Evolutionary conservation across 2,797 vertebrate genomes (phyloP), one percentile per base, ranked within the genome.

Genomic region (Astyanax mexicanus): DNA sequence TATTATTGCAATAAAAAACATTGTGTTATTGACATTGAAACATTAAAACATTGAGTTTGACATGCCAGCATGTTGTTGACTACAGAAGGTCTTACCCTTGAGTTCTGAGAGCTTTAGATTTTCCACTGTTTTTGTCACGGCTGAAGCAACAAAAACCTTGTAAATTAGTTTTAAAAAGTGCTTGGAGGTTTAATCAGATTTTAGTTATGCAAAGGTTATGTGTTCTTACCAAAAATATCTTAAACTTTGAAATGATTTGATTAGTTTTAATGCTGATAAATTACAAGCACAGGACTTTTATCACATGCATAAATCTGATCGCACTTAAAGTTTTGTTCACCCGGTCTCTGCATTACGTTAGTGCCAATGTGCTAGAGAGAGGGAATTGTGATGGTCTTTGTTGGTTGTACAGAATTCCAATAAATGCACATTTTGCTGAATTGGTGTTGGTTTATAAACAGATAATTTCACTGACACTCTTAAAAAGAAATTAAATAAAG

Each of bases 241-340:
- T 49, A 27, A 49, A 15, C 25, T 5, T 60, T 55, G 37, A 37
- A 61, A 40, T 19, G 3, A 23, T 23, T 21, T 40, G 35, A 32
- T 19, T 32, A 25, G 49, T 47, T 64, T 32, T 44, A 67, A 49
- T 32, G 67, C n/a, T 47, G 42, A 8, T n/a, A 60, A 58, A 42
- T 58, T 55, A 3, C 6, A 75, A 69, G 65, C 73, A 75, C 73
- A 75, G 65, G n/a, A 69, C 11, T n/a, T 32, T 2, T n/a, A n/a
- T 5, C 54, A 27, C 13, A 32, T 19, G 42, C 42, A 19, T 19
- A 12, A 68, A 49, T 10, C 19, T 7, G 40, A 3, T 47, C 66
- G 42, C 42, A 17, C 45, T 47, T 45, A 42, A 47, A 19, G 45
- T 47, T 17, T 13, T 7, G 12, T 10, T 47, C 3, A 2, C 42